Base-by-base conservation (phyloP, 2,888 invertebrate genomes). In the Clanis bilineata region DNA sequence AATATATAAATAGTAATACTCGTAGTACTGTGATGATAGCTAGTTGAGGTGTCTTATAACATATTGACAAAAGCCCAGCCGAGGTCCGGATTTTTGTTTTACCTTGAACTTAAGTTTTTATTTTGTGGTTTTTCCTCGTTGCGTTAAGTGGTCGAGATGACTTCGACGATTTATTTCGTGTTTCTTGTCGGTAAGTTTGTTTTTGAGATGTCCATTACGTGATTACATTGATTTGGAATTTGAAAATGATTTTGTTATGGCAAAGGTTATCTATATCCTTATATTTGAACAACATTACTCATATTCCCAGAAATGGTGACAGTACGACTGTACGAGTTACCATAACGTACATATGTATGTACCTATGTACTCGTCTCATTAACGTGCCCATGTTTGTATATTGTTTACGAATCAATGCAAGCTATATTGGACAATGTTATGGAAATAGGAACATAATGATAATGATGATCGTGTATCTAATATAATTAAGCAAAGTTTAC, bases 111-210 rank as follows among this genome's bases (percentile, higher is more conserved):
- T 67, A 66, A 65, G 63, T 61, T 72, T 68, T 69, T 72, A 67
- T 68, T 69, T 68, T 64, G 75, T 76, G 76, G 72, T 73, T 87
- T 85, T 86, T 85, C 85, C 85, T 79, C 65, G 72, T 80, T 70
- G 67, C 70, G 65, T 64, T 70, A 73, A 68, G 69, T 69, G 72
- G 72, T 74, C 18, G 18, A 51, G 79, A 91, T 90, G 90, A 74
- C 73, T 79, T 69, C 75, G 59, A 74, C 71, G 71, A 74, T 83
- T 68, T 78, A 68, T 73, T 73, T 82, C 63, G 66, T 83, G 63
- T 71, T 88, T 77, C 84, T 87, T 82, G 74, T 83, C 62, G 90
- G 90, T 91, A 66, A 91, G 90, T 87, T 77, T 63, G 47, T 68
- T 69, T 69, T 63, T 62, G 23, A 28, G 61, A 54, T 62, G 45